phyloP scores from a whole-genome alignment of 2,797 vertebrate genomes.

The Liparis tanakae region DNA sequence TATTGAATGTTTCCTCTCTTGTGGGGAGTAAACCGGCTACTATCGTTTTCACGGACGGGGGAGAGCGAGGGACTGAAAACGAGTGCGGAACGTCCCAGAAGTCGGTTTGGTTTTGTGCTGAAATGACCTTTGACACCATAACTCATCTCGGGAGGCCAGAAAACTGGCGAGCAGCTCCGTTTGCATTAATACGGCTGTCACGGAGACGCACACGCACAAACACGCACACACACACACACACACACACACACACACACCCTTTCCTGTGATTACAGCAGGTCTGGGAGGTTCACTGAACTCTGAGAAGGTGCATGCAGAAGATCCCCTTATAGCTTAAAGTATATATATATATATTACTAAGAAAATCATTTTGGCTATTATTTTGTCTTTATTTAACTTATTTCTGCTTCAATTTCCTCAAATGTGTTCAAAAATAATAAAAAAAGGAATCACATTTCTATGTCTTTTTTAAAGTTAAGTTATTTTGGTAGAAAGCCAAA shows the following conservation, averaged over 20 bases:
- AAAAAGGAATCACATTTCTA: not conserved
- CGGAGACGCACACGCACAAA: constrained; percentile 70
- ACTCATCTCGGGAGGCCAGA: constrained; percentile 55
- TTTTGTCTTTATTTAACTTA: too few species aligned
- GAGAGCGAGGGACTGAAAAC: constrained; percentile 28
- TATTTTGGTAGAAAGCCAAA: not conserved
- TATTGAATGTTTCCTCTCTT: constrained; percentile 40
- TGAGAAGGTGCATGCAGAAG: constrained; percentile 30
- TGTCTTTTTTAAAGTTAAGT: constrained; percentile 3
- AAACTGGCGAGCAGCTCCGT: constrained; percentile 57
- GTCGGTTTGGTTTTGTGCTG: constrained; percentile 42
- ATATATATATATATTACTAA: not conserved
- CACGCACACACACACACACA: constrained; percentile 60
- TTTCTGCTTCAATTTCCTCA: not conserved
- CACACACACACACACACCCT: constrained; percentile 82
- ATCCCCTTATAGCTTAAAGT: constrained; percentile 19
- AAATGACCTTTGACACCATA: constrained; percentile 56
- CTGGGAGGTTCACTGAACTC: constrained; percentile 67
- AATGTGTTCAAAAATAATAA: not conserved
- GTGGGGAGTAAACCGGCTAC: constrained; percentile 19
- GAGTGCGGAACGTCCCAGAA: constrained; percentile 39
- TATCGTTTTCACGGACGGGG: constrained; percentile 11
- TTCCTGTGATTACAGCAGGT: constrained; percentile 81
- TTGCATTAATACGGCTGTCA: constrained; percentile 76
- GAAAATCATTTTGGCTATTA: not conserved